A percentile compares a stretch with the other conserved stretches of the same genome.
Evolutionary conservation across 1,140 invertebrate genomes (phyloP).

Genomic region (Eupristina koningsbergeri): DNA sequence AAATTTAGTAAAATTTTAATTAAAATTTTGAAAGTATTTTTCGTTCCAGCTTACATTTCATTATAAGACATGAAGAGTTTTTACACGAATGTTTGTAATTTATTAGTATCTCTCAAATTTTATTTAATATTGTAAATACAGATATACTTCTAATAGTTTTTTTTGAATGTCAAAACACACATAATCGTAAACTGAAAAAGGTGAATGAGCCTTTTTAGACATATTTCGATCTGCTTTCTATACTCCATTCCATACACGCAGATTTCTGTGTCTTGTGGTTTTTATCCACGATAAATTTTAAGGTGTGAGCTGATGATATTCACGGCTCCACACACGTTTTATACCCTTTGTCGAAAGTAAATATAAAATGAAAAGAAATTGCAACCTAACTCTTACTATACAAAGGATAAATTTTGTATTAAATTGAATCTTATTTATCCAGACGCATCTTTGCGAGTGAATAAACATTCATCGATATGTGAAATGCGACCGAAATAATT

Average conservation of each 20-base stretch:
- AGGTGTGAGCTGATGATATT: not conserved
- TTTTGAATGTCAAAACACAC: not conserved
- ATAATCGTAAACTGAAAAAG: not conserved
- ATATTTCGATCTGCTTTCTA: not conserved
- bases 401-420: not conserved
- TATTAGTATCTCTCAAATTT: not conserved
- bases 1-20: no score
- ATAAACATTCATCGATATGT: no score
- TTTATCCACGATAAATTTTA: not conserved
- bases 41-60: no score
- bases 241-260: not conserved
- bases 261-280: not conserved
- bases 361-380: not conserved
- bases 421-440: no score
- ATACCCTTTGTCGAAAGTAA: not conserved
- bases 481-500: no score
- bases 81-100: not conserved
- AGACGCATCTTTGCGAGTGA: no score
- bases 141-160: not conserved
- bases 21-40: no score
- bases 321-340: no score
- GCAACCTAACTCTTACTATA: not conserved
- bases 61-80: no score
- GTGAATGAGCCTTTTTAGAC: not conserved
- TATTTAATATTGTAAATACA: not conserved